Evolutionary conservation across 1,140 invertebrate genomes (phyloP).

Genomic region (Drosophila repletoides): DNA sequence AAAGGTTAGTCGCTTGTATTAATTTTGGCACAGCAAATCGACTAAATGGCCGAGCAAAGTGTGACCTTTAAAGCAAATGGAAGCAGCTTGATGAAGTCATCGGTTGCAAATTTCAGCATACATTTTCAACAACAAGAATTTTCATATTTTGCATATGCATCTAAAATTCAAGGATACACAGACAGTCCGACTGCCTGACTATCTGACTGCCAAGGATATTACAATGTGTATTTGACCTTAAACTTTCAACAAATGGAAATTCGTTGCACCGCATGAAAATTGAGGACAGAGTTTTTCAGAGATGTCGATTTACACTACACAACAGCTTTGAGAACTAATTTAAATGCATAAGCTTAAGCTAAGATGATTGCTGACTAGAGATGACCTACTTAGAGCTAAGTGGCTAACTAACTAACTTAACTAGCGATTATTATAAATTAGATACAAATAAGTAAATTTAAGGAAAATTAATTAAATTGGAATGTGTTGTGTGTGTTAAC

Average conservation of each 20-base stretch:
- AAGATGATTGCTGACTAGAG: background rate
- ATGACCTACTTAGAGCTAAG: background rate
- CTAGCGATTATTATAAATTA: background rate
- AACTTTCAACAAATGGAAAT: slow-evolving; percentile 48
- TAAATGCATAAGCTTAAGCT: background rate
- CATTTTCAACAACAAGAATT: slow-evolving; percentile 26
- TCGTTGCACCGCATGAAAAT: slow-evolving; percentile 5
- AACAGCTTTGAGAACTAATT: no score
- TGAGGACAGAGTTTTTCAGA: no score
- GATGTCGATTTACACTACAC: no score
- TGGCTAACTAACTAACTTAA: slow-evolving; percentile 10
- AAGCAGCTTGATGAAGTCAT: slow-evolving; percentile 55
- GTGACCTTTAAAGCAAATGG: slow-evolving; percentile 47
- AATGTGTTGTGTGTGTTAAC: slow-evolving; percentile 12
- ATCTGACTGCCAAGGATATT: slow-evolving; percentile 22
- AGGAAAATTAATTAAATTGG: slow-evolving; percentile 3
- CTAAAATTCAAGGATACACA: slow-evolving; percentile 20
- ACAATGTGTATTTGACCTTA: slow-evolving; percentile 46
- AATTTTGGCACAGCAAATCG: background rate
- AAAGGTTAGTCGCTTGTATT: slow-evolving; percentile 3
- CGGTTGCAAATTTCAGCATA: slow-evolving; percentile 26
- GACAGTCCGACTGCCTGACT: slow-evolving; percentile 7
- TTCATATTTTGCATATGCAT: slow-evolving; percentile 28
- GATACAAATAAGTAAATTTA: background rate
- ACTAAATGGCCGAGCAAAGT: slow-evolving; percentile 8